Percentiles rank a stretch among this genome's conserved stretches.
phyloP scores from a whole-genome alignment of 1,140 invertebrate species.

The Anastatus disparis region DNA sequence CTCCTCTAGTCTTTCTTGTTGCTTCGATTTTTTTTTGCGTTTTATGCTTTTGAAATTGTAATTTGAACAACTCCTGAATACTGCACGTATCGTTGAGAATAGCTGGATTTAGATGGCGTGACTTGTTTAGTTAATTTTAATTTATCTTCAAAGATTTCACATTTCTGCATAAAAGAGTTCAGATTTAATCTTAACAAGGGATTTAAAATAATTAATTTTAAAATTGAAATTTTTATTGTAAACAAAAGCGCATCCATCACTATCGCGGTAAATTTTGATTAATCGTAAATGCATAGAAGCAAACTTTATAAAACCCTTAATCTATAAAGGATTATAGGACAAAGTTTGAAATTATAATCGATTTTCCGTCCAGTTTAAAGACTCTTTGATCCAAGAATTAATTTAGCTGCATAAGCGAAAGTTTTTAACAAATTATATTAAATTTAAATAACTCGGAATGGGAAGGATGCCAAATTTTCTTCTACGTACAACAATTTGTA shows the following conservation, averaged over 20 bases:
- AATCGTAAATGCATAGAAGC: neutral
- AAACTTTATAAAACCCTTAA: neutral
- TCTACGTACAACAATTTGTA: neutral
- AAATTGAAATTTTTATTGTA: neutral
- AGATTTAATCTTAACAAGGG: too few relatives aligned
- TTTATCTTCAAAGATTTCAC: too few relatives aligned
- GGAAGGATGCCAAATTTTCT: neutral
- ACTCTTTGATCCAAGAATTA: neutral
- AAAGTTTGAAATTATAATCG: slow-evolving; percentile 9
- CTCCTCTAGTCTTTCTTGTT: too few relatives aligned
- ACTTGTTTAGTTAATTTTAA: too few relatives aligned
- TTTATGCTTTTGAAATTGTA: too few relatives aligned
- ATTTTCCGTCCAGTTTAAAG: neutral
- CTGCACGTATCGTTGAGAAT: too few relatives aligned
- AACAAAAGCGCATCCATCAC: neutral
- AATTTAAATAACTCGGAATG: neutral
- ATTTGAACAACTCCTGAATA: too few relatives aligned
- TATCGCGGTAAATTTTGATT: neutral
- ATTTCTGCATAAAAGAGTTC: too few relatives aligned
- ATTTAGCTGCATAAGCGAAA: neutral
- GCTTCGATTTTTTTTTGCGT: too few relatives aligned
- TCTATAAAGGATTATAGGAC: neutral
- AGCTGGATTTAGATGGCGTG: too few relatives aligned
- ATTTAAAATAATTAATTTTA: too few relatives aligned
- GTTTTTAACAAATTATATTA: slow-evolving; percentile 16